These are phyloP conservation scores for Microtus richardsoni DNA, from an alignment of 2,113 vertebrate genomes.

Conservation along the genomic window DNA sequence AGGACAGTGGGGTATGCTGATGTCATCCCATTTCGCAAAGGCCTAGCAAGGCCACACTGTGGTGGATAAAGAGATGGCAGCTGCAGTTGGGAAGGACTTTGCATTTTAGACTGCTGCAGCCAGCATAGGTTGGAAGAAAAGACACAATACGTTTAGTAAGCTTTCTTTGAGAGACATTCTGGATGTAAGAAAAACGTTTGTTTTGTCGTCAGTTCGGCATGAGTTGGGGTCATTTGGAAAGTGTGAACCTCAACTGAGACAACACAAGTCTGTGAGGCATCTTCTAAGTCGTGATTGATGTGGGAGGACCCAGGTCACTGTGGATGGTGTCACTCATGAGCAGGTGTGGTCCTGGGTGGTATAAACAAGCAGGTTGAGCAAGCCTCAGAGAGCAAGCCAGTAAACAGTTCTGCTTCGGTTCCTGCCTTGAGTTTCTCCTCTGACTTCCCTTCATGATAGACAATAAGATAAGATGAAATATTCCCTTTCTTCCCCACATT, in stretches of 20 bases:
- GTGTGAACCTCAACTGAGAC: neutral
- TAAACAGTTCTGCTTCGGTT: neutral
- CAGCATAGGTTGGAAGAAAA: neutral
- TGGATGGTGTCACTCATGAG: neutral
- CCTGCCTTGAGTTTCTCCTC: neutral
- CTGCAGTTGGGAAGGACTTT: neutral
- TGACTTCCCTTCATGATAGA: neutral
- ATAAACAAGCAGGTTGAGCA: neutral
- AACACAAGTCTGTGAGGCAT: neutral
- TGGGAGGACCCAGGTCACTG: neutral
- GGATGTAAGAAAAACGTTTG: neutral
- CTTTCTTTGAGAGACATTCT: neutral
- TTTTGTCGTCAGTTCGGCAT: neutral
- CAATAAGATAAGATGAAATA: neutral
- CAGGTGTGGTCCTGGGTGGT: neutral
- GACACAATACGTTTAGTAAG: neutral
- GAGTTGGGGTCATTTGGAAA: neutral
- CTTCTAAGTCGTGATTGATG: neutral
- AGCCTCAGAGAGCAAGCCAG: neutral
- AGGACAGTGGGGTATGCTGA: neutral
- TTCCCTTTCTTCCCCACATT: neutral
- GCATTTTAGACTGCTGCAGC: neutral
- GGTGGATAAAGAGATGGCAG: neutral
- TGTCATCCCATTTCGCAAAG: neutral
- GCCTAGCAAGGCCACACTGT: fast-evolving